Evolutionary conservation across 2,888 invertebrate genomes (phyloP).

Genomic region (Orthonevra nobilis): DNA sequence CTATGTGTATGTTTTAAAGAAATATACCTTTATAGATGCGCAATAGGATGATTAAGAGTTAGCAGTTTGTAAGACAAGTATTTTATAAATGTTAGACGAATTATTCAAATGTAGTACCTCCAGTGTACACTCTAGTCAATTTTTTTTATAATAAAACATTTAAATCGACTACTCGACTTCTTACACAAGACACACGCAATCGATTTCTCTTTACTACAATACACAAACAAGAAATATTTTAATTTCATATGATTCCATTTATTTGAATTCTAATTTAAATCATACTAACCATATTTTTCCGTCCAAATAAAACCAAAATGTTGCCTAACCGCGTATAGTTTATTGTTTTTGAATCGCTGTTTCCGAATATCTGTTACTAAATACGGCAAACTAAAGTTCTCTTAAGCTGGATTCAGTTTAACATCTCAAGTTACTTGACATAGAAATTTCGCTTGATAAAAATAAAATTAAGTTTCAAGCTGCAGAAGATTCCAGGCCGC

Average conservation of each 20-base stretch:
- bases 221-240: background rate
- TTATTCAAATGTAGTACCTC: constrained; percentile 50
- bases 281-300: constrained; percentile 37
- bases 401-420: no score
- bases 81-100: constrained; percentile 27
- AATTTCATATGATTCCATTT: background rate
- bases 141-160: constrained; percentile 50
- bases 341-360: background rate
- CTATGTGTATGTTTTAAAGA: background rate
- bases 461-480: no score
- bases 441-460: no score
- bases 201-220: no score
- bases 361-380: background rate
- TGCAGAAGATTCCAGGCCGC: no score
- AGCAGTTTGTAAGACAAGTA: background rate
- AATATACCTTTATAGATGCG: background rate
- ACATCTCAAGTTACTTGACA: no score
- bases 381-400: no score
- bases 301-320: constrained; percentile 23
- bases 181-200: background rate
- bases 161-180: constrained; percentile 1
- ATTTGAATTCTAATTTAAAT: background rate
- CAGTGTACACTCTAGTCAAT: constrained; percentile 67
- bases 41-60: constrained; percentile 9
- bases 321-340: background rate